Base-by-base conservation (phyloP, 2,888 invertebrate species). In the Agrochola macilenta region DNA sequence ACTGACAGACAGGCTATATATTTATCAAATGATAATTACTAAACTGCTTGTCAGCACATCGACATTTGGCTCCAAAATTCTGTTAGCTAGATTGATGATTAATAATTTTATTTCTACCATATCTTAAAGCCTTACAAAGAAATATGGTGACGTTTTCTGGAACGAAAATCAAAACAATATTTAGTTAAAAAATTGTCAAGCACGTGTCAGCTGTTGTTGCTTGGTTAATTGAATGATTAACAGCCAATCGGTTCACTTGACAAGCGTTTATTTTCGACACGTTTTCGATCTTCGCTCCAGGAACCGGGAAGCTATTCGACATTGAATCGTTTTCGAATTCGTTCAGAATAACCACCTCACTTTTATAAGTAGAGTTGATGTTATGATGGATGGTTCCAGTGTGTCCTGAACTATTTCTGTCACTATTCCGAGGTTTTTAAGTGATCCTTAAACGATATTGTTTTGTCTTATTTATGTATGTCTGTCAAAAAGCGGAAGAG, bases 301-400 rank as follows among this genome's bases (percentile, higher is more conserved):
- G 4, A 30, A 17, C 60, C 30, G 17, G 20, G 9, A 57, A 35
- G 14, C n/a, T 20, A 49, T 74, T 30, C 68, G 66, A 58, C 20
- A 68, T 66, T 5, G 54, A 26, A 72, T 64, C 61, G 68, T 69
- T 69, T 61, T 68, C 20, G 7, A n/a, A 49, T 30, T 39, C 74
- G 43, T 69, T 79, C 12, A 91, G 93, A 94, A 94, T 94, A 93
- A 63, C 72, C 86, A 74, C 78, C 76, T 81, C 78, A 75, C 12
- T 81, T 89, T 85, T 86, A 79, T 80, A 85, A 84, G 88, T 86
- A 78, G 64, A 88, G 78, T 89, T 76, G 79, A 57, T 83, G 89
- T 95, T 83, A 90, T 95, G 94, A 95, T 93, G 93, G 92, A 94
- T 92, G 85, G 83, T 65, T 88, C 79, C 88, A 91, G 86, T 89